A percentile compares a stretch with the other conserved stretches of the same genome.
phyloP scores from a whole-genome alignment of 2,797 vertebrate species.

The Dallia pectoralis region DNA sequence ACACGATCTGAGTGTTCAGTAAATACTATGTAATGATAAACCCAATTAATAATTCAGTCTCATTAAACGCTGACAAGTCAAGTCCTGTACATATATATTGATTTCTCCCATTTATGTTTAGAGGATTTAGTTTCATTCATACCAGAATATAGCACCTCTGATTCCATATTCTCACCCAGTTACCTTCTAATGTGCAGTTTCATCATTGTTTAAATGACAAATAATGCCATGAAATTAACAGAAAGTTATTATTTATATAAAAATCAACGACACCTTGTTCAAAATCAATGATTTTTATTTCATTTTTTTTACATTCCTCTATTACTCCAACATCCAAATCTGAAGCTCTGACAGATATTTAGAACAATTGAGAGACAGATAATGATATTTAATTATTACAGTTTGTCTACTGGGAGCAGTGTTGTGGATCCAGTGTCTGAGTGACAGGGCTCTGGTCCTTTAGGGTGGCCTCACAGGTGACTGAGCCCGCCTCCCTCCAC shows the following conservation, averaged over 20 bases:
- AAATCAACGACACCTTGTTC: not conserved
- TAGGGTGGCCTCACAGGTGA: not conserved
- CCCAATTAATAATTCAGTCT: too few relatives aligned
- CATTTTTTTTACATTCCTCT: not conserved
- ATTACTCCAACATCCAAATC: not conserved
- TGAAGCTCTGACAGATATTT: not conserved
- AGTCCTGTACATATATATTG: too few relatives aligned
- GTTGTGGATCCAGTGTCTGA: not conserved
- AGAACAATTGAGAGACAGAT: too few relatives aligned
- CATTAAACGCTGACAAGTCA: too few relatives aligned
- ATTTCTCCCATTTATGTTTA: too few relatives aligned
- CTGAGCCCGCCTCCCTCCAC: slow-evolving; percentile 39
- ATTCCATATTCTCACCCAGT: not conserved
- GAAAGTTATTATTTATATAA: not conserved
- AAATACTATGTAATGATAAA: too few relatives aligned
- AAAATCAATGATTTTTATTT: not conserved
- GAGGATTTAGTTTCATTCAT: too few relatives aligned
- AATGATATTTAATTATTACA: too few relatives aligned
- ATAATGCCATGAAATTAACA: not conserved
- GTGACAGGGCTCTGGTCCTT: not conserved
- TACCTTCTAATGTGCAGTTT: not conserved
- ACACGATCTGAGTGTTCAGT: too few relatives aligned
- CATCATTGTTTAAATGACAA: not conserved
- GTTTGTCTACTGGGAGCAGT: not conserved
- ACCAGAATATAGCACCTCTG: too few relatives aligned